Percentiles rank a stretch among this genome's conserved stretches.
phyloP scores from a whole-genome alignment of 2,113 vertebrate species.

The Pachyramphus minor region DNA sequence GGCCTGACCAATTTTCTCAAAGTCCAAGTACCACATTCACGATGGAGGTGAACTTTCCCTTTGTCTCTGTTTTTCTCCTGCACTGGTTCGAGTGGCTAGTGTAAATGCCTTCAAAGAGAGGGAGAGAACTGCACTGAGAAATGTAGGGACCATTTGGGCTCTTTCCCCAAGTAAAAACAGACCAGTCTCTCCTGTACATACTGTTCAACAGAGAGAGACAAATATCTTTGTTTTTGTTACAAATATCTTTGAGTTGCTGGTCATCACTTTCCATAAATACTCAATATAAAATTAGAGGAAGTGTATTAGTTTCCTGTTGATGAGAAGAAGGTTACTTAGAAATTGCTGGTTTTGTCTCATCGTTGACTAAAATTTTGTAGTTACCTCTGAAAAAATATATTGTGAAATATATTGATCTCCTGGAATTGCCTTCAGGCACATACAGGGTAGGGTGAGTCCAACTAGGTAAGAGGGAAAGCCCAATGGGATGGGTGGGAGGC shows the following conservation, averaged over 20 bases:
- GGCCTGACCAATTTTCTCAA: not conserved
- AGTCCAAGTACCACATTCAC: fast-evolving
- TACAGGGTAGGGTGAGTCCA: not conserved
- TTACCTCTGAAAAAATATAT: not conserved
- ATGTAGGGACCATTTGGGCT: not conserved
- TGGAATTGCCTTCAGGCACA: not conserved
- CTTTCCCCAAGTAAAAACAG: not conserved
- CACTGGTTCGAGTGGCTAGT: not conserved
- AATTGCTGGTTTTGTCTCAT: not conserved
- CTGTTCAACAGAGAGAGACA: not conserved
- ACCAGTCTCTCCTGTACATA: not conserved
- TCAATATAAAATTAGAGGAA: not conserved
- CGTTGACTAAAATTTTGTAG: not conserved
- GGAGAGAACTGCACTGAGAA: not conserved
- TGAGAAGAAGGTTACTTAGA: not conserved
- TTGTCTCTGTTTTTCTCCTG: not conserved
- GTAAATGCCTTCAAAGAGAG: not conserved
- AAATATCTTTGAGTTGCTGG: not conserved
- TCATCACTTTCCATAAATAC: not conserved
- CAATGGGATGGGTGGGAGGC: not conserved
- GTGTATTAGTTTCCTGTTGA: not conserved
- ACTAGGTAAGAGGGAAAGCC: not conserved
- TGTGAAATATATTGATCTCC: not conserved
- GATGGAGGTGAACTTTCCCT: not conserved
- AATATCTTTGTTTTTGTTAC: not conserved